Base-by-base conservation (phyloP, 2,797 vertebrate species). In the Tarsius wallacei region DNA sequence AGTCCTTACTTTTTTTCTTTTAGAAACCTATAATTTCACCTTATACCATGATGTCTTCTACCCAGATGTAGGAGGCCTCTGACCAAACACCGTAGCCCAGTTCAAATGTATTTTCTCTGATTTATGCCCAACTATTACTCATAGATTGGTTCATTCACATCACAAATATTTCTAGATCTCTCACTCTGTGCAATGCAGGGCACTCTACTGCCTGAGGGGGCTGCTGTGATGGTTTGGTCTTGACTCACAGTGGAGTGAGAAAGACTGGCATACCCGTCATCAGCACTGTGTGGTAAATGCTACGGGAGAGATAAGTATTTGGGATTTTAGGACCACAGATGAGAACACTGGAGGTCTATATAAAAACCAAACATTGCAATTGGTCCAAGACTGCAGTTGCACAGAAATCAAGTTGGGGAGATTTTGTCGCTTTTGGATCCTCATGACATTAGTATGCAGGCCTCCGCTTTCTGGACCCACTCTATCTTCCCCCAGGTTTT, bases 21-120 rank as follows among this genome's bases (percentile, higher is more conserved):
- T 70, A 93, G 91, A 96, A 94, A 93, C 59, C 71, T 71, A 91
- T 94, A 90, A 59, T 93, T 95, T 96, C 77, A n/a, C 55, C 90
- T 73, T 51, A 70, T 59, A 22, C 87, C 14, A 0, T 36, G 55
- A 70, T 64, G 59, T 64, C 64, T 81, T 93, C 91, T 53, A 22
- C 71, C 91, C 36, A 6, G 49, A 57, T 53, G 14, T 16, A 6
- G 78, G 80, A 71, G 78, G 55, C 47, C 74, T 85, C 73, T 8
- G 16, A 33, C 59, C 24, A 82, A 87, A 86, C 7, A 1, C 64
- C 4, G 3, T 31, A 47, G 63, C 57, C 61, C 26, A 33, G 71
- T 66, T 76, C 86, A 61, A 53, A 14, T 3, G 1, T 33, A 14
- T 51, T 5, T 12, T 61, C 71, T 91, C 85, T 28, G 74, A 76